Conservation (phyloP, 2,113 vertebrate genomes). For the Cacatua alba region DNA sequence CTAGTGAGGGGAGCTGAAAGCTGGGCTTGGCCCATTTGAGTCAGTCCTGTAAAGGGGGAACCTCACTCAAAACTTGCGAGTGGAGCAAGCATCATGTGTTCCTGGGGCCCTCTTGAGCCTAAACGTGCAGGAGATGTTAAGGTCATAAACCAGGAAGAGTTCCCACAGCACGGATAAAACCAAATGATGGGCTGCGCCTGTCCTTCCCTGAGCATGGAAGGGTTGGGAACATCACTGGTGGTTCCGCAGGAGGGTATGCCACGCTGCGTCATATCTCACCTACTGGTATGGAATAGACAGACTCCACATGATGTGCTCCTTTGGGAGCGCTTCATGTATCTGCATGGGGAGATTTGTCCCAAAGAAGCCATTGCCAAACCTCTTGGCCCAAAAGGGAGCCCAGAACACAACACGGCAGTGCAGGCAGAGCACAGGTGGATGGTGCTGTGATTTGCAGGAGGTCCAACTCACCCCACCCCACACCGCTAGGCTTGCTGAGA, state of each 20-base stretch:
- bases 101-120: not conserved
- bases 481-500: not conserved
- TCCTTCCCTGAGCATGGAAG: not conserved
- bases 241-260: not conserved
- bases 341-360: accelerated
- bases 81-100: not conserved
- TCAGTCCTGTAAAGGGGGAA: not conserved
- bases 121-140: accelerated
- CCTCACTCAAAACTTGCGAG: not conserved
- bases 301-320: accelerated
- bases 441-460: not conserved
- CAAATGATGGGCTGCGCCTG: not conserved
- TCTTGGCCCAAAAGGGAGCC: not conserved
- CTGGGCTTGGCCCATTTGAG: not conserved
- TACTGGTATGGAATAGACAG: not conserved
- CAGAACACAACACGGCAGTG: not conserved
- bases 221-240: not conserved
- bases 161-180: too few species aligned
- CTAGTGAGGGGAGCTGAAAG: not conserved
- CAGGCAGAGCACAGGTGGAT: accelerated
- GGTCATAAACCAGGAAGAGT: not conserved
- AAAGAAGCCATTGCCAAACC: not conserved
- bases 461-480: not conserved
- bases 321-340: not conserved
- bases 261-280: not conserved